These are phyloP conservation scores for Proteles cristata DNA, from an alignment of 2,113 vertebrate genomes.

Conservation along the genomic window DNA sequence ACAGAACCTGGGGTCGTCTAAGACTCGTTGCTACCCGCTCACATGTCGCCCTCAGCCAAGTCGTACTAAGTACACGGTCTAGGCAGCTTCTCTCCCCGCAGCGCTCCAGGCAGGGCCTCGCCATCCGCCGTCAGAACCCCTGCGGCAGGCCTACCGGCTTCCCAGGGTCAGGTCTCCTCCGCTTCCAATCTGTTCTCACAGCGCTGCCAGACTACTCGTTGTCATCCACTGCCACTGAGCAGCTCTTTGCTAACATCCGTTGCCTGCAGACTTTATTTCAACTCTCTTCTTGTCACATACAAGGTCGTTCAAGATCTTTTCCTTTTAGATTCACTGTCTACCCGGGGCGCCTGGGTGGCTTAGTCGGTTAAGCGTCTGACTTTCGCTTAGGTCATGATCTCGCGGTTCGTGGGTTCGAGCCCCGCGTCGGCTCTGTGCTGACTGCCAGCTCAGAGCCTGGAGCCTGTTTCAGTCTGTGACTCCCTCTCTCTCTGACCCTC, in stretches of 20 bases:
- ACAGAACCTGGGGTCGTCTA: background rate
- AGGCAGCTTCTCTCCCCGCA: background rate
- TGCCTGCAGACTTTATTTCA: background rate
- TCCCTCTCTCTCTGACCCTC: too few species aligned
- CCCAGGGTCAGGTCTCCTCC: fast-evolving
- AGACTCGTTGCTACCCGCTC: background rate
- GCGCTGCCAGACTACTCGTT: too few species aligned
- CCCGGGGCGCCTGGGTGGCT: too few species aligned
- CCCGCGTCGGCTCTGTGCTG: too few species aligned
- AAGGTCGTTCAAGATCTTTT: background rate
- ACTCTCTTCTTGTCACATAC: background rate
- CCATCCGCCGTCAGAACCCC: background rate
- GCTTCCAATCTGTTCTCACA: background rate
- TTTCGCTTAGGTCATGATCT: too few species aligned
- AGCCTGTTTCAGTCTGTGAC: too few species aligned
- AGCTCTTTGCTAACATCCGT: background rate
- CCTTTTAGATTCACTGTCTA: background rate
- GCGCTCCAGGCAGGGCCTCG: background rate
- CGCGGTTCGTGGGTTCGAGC: too few species aligned
- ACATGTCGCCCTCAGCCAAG: background rate
- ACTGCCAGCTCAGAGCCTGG: too few species aligned
- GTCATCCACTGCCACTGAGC: background rate
- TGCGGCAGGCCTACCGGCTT: background rate
- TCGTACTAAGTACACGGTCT: background rate
- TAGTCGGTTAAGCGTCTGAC: too few species aligned